Base-by-base conservation (phyloP, 2,797 vertebrate species). In the Vespertilio murinus region DNA sequence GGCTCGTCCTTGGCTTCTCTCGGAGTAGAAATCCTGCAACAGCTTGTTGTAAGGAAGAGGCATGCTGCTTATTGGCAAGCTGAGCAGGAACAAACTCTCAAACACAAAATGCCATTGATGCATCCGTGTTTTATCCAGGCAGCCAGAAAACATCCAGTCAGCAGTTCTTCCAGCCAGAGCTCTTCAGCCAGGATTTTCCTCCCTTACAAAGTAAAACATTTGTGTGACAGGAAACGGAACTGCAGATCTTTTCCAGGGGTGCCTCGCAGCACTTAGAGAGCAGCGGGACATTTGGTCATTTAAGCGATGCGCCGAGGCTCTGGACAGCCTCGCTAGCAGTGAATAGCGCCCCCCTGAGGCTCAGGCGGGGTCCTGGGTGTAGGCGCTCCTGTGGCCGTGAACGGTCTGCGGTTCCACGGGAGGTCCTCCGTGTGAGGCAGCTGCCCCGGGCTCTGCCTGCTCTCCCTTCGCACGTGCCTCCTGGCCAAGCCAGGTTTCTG, bases 61-160 rank as follows among this genome's bases (percentile, higher is more conserved):
- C 97, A 95, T 97, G 97, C 97, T 97, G 97, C 97, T 98, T 96
- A 23, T 90, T 98, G 97, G 97, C 98, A 98, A 95, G 95, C 93
- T 4, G 87, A 94, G 35, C 95, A 96, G 96, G 84, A 94, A 93
- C 94, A 69, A 93, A 94, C 7, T 64, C 59, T 54, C 77, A 13
- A 89, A 79, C 77, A 97, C 94, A 96, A 96, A 97, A 97, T 97
- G 94, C 95, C 95, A 93, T 97, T 97, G 98, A 97, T 95, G 71
- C 82, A 95, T 94, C 96, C 89, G 0, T 96, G 95, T 93, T 97
- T 97, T 97, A 96, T 97, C 96, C 67, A 95, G 88, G 85, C 94
- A 87, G 85, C 78, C 96, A 96, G 94, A 94, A 97, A 98, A 94
- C 90, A 97, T 96, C 93, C 89, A 70, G 97, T 98, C 97, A 97